Evolutionary conservation across 2,113 vertebrate species (phyloP).

Genomic region (Protomyctophum bolini): DNA sequence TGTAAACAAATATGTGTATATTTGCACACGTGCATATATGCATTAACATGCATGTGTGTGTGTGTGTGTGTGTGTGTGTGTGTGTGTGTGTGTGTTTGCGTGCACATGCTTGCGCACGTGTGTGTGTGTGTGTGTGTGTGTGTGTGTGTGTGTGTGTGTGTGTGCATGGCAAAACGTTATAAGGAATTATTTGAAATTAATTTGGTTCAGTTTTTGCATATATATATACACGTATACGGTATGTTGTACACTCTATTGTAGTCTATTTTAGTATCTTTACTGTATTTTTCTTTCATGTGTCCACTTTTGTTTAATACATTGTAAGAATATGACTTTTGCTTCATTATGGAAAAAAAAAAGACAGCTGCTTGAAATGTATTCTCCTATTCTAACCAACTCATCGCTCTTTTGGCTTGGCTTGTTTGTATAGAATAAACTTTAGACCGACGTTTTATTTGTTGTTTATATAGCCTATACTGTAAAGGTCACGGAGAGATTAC

Average conservation of each 20-base stretch:
- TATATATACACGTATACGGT: conserved; percentile 30
- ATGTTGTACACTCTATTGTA: conserved; percentile 74
- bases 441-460: conserved; percentile 72
- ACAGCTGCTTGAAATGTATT: conserved; percentile 68
- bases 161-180: conserved; percentile 25
- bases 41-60: not conserved
- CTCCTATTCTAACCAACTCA: conserved; percentile 65
- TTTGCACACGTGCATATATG: not conserved
- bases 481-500: conserved; percentile 59
- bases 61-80: not conserved
- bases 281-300: conserved; percentile 55
- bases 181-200: conserved; percentile 58
- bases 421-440: conserved; percentile 76
- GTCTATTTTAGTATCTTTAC: conserved; percentile 67
- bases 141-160: not conserved
- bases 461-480: conserved; percentile 68
- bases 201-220: conserved; percentile 60
- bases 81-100: not conserved
- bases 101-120: not conserved
- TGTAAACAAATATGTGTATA: conserved; percentile 1
- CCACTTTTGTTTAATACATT: conserved; percentile 60
- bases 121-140: not conserved
- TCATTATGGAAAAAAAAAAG: conserved; percentile 64
- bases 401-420: conserved; percentile 73
- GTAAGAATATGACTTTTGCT: conserved; percentile 70